Evolutionary conservation across 2,797 vertebrate species (phyloP).

Genomic region (Dipus sagitta): DNA sequence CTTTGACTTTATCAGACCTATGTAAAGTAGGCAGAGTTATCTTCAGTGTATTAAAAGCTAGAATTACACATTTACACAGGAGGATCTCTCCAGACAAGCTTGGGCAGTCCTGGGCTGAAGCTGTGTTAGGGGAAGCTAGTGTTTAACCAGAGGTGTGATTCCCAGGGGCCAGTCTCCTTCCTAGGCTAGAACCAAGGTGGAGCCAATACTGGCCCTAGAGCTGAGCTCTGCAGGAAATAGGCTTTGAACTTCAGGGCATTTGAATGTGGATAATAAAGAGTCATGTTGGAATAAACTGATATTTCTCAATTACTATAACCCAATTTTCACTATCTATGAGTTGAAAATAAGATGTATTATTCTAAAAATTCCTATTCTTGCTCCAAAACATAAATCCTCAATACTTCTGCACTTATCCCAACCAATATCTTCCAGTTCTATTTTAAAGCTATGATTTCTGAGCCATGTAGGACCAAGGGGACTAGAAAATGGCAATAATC

Average conservation of each 20-base stretch:
- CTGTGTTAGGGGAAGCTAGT: too few species aligned
- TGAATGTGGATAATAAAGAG: not conserved
- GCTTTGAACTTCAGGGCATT: not conserved
- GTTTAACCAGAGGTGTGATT: not conserved
- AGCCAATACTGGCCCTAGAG: not conserved
- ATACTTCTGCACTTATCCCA: not conserved
- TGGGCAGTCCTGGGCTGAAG: not conserved
- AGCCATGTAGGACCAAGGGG: not conserved
- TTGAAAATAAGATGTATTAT: not conserved
- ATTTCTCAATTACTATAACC: not conserved
- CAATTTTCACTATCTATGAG: not conserved
- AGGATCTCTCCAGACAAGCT: not conserved
- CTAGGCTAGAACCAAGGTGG: not conserved
- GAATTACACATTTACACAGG: not conserved
- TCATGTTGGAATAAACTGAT: not conserved
- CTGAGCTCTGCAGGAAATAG: not conserved
- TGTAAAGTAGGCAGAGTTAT: not conserved
- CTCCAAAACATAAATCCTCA: not conserved
- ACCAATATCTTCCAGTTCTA: not conserved
- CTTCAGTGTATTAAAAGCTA: not conserved
- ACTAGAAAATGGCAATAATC: not conserved
- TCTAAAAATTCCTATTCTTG: too few species aligned
- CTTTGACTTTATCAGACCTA: too few species aligned
- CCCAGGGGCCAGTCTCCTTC: not conserved
- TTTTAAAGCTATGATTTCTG: not conserved